phyloP scores from a whole-genome alignment of 2,797 vertebrate genomes.

The Pipistrellus pipistrellus region DNA sequence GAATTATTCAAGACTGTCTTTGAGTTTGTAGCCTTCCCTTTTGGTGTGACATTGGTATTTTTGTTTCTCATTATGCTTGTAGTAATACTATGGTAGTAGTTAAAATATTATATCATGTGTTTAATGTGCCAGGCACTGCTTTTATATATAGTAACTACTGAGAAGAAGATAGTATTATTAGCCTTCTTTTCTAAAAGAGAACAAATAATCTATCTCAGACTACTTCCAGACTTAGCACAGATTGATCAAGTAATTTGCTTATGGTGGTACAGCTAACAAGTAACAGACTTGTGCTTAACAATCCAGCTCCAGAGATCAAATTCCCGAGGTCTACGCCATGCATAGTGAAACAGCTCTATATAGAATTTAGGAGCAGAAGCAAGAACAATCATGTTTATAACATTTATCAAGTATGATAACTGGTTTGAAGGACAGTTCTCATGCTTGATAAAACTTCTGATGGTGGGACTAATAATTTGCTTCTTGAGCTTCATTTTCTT shows the following conservation, averaged over 20 bases:
- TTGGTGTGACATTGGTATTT: not conserved
- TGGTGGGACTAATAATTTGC: not conserved
- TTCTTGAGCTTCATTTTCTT: not conserved
- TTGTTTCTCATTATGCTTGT: not conserved
- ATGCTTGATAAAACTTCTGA: not conserved
- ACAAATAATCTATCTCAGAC: not conserved
- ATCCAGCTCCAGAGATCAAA: not conserved
- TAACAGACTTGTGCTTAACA: not conserved
- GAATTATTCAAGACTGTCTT: not conserved
- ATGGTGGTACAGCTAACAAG: not conserved
- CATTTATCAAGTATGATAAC: too few relatives aligned
- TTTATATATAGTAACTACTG: not conserved
- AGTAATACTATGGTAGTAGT: not conserved
- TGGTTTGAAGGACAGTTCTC: not conserved
- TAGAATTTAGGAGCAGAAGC: not conserved
- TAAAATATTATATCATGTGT: not conserved
- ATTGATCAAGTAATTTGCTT: not conserved
- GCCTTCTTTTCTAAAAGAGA: not conserved
- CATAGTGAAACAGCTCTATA: not conserved
- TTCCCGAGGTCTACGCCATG: too few relatives aligned
- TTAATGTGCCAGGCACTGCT: not conserved
- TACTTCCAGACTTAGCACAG: not conserved
- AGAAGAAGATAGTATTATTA: not conserved
- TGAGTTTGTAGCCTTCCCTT: not conserved
- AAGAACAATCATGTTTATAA: not conserved